phyloP scores from a whole-genome alignment of 2,797 vertebrate genomes.

The Nyctibius grandis region DNA sequence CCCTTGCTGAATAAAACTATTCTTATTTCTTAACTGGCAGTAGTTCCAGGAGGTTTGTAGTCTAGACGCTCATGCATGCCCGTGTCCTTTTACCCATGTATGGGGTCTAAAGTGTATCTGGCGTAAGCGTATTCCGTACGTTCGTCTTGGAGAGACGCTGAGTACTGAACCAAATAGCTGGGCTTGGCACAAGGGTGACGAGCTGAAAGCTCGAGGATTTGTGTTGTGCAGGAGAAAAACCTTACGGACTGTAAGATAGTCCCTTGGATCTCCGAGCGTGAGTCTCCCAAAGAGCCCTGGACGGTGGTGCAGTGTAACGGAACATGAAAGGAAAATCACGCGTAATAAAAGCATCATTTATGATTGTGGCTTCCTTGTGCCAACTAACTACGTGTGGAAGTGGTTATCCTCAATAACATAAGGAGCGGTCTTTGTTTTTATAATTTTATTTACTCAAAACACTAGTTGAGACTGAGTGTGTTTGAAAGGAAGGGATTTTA shows the following conservation, averaged over 20 bases:
- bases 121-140: fast-evolving
- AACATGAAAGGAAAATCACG: not conserved
- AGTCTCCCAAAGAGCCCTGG: not conserved
- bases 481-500: not conserved
- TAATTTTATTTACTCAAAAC: not conserved
- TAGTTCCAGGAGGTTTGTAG: not conserved
- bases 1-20: not conserved
- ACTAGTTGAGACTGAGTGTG: not conserved
- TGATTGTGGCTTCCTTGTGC: not conserved
- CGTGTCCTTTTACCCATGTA: not conserved
- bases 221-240: not conserved
- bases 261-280: not conserved
- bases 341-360: not conserved
- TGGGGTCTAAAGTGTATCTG: not conserved
- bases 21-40: not conserved
- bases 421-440: not conserved
- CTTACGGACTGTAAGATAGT: not conserved
- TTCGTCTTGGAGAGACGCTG: not conserved
- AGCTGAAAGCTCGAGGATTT: not conserved
- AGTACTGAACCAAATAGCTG: not conserved
- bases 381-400: not conserved
- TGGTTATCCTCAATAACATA: not conserved
- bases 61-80: not conserved
- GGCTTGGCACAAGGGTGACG: not conserved
- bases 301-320: not conserved